Conservation (phyloP, 2,888 invertebrate species). For the Mechanitis messenoides region DNA sequence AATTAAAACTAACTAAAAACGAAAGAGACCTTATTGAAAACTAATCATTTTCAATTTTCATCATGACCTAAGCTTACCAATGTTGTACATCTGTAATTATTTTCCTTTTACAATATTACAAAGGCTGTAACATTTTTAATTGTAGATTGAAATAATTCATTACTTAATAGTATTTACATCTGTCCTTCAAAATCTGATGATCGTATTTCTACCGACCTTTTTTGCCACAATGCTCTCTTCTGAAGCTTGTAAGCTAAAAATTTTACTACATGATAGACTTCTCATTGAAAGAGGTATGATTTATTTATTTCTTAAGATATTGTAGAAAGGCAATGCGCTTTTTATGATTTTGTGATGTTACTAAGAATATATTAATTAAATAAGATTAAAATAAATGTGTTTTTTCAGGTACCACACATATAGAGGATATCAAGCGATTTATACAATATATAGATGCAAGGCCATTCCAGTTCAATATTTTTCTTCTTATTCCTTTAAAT, state of each 20-base stretch:
- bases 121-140: not conserved
- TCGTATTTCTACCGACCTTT: conserved; percentile 8
- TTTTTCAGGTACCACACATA: conserved; percentile 1
- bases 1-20: too few species aligned
- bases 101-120: too few species aligned
- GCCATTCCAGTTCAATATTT: conserved; percentile 13
- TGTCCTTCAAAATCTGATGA: conserved; percentile 4
- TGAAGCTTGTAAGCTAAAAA: conserved; percentile 7
- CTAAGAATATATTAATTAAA: not conserved
- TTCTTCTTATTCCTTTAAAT: conserved; percentile 31
- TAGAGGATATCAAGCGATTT: conserved; percentile 10
- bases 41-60: too few species aligned
- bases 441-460: conserved; percentile 13
- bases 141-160: conserved; percentile 6
- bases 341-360: not conserved
- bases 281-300: conserved; percentile 6
- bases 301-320: too few species aligned
- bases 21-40: too few species aligned
- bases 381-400: not conserved
- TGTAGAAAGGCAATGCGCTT: too few species aligned
- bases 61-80: too few species aligned
- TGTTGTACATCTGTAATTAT: not conserved
- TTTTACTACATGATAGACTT: conserved; percentile 12
- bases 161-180: conserved; percentile 7
- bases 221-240: conserved; percentile 10